Evolutionary conservation across 2,888 invertebrate genomes (phyloP).

Genomic region (Chrysomela aeneicollis): DNA sequence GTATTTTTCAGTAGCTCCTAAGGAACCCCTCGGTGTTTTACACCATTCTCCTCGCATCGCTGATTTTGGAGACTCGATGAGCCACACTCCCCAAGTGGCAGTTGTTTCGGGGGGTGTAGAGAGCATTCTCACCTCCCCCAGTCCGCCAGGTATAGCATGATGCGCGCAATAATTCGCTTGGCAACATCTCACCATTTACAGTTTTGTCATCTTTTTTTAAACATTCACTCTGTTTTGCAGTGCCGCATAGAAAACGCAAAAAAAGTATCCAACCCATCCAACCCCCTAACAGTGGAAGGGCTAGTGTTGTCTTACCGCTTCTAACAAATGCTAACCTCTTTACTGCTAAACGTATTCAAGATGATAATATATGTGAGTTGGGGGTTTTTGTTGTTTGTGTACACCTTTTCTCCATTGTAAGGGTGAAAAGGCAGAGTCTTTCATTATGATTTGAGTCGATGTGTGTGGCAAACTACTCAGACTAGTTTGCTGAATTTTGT

Average conservation of each 20-base stretch:
- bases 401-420: too few relatives aligned
- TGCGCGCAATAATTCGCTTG: neutral
- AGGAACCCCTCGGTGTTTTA: slow-evolving; percentile 38
- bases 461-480: too few relatives aligned
- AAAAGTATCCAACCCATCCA: slow-evolving; percentile 61
- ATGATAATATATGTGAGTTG: slow-evolving; percentile 60
- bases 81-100: slow-evolving; percentile 56
- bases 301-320: slow-evolving; percentile 80
- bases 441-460: too few relatives aligned
- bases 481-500: too few relatives aligned
- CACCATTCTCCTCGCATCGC: slow-evolving; percentile 44
- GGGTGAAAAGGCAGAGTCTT: too few relatives aligned
- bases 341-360: slow-evolving; percentile 62
- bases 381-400: neutral
- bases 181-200: too few relatives aligned
- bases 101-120: slow-evolving; percentile 59
- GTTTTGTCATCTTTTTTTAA: slow-evolving; percentile 3
- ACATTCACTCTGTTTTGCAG: slow-evolving; percentile 41
- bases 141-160: slow-evolving; percentile 66
- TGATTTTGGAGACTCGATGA: slow-evolving; percentile 43
- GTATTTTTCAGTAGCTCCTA: slow-evolving; percentile 34
- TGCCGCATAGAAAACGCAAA: slow-evolving; percentile 61
- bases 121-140: slow-evolving; percentile 64
- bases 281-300: slow-evolving; percentile 74
- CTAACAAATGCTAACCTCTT: slow-evolving; percentile 68